These are phyloP conservation scores for Heteronetta atricapilla DNA, from an alignment of 2,113 vertebrate genomes.

Conservation along the genomic window DNA sequence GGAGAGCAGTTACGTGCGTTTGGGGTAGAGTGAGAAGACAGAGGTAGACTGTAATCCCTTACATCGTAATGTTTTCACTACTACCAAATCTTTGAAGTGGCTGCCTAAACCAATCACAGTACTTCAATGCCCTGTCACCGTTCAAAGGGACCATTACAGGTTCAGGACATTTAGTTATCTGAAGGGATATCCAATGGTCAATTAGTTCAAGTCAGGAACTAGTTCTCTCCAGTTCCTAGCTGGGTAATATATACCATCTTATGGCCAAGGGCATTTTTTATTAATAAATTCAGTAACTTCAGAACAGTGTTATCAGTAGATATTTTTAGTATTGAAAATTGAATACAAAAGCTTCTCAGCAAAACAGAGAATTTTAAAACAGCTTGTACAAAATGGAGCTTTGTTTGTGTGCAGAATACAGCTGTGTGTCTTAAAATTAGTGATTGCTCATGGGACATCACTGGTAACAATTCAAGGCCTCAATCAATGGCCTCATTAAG, in stretches of 20 bases:
- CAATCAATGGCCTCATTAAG: background rate
- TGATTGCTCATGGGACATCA: background rate
- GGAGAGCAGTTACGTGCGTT: background rate
- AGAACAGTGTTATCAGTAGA: background rate
- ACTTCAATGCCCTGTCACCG: background rate
- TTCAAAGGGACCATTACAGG: background rate
- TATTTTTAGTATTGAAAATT: background rate
- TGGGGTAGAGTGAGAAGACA: background rate
- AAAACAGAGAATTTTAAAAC: background rate
- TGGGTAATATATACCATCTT: background rate
- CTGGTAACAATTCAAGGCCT: background rate
- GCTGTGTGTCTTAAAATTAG: background rate
- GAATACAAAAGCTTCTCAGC: background rate
- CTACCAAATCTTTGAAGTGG: background rate
- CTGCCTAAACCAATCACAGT: background rate
- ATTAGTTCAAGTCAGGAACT: background rate
- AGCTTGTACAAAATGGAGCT: background rate
- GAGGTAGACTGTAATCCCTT: background rate
- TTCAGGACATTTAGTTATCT: background rate
- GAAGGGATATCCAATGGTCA: background rate
- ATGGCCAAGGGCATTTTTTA: background rate
- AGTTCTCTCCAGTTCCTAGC: background rate
- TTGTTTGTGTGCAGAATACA: background rate
- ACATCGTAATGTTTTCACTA: background rate
- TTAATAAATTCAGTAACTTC: background rate